Percentiles rank a stretch among this genome's conserved stretches.
phyloP scores from a whole-genome alignment of 2,888 invertebrate genomes.

The Troides helena region DNA sequence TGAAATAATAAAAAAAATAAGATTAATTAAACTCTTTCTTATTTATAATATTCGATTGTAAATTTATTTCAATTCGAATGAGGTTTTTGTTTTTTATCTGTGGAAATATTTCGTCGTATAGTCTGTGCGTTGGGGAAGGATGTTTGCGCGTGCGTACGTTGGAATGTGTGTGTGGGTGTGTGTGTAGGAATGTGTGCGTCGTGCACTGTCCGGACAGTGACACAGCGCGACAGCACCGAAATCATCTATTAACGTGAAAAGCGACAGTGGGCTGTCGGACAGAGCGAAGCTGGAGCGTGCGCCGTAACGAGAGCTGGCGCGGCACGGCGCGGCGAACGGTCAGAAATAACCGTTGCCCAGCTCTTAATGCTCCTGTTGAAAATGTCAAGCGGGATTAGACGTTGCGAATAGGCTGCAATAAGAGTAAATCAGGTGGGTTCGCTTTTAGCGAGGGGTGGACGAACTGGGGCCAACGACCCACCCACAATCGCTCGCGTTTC shows the following conservation, averaged over 20 bases:
- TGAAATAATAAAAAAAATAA: too few species aligned
- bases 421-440: slow-evolving; percentile 39
- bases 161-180: neutral
- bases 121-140: too few species aligned
- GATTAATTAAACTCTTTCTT: too few species aligned
- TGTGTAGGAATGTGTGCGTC: neutral
- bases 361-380: slow-evolving; percentile 34
- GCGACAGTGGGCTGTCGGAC: neutral
- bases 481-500: slow-evolving; percentile 11
- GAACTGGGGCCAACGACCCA: slow-evolving; percentile 31
- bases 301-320: neutral
- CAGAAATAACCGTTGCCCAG: slow-evolving; percentile 33
- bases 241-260: slow-evolving; percentile 29
- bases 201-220: neutral
- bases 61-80: too few species aligned
- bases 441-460: slow-evolving; percentile 33
- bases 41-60: too few species aligned
- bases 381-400: slow-evolving; percentile 46
- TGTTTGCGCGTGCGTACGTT: neutral
- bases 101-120: neutral
- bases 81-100: neutral
- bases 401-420: slow-evolving; percentile 45
- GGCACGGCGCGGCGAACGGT: neutral
- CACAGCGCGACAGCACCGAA: slow-evolving; percentile 5
- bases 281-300: neutral